Evolutionary conservation across 2,888 invertebrate genomes (phyloP).

Genomic region (Liodrosophila aerea): DNA sequence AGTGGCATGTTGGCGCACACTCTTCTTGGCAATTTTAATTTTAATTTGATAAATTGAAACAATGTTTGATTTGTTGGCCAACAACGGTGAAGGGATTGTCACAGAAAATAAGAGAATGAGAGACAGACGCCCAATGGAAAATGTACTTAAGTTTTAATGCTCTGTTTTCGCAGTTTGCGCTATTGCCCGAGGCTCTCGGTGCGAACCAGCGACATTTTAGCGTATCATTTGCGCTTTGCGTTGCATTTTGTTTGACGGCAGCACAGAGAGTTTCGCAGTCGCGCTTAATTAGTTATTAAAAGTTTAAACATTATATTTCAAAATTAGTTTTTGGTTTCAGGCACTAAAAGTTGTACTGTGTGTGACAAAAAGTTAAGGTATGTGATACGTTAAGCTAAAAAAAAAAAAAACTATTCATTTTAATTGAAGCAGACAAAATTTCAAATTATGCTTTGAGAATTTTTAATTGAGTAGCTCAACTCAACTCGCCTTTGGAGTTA

Average conservation of each 20-base stretch:
- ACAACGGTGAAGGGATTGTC: neutral
- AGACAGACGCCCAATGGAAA: conserved; percentile 4
- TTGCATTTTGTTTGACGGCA: conserved; percentile 20
- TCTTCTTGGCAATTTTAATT: conserved; percentile 54
- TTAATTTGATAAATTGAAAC: conserved; percentile 68
- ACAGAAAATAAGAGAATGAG: no score
- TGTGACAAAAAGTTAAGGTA: conserved; percentile 1
- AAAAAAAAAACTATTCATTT: no score
- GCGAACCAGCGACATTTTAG: conserved; percentile 46
- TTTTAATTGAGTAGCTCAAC: no score
- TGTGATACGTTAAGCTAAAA: neutral
- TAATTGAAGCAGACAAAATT: no score
- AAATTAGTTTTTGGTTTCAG: conserved; percentile 30
- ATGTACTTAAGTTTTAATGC: conserved; percentile 24
- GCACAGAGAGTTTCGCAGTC: conserved; percentile 13
- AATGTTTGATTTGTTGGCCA: conserved; percentile 35
- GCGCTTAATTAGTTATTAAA: conserved; percentile 63
- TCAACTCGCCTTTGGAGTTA: no score
- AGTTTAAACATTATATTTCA: conserved; percentile 48
- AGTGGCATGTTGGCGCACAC: conserved; percentile 19
- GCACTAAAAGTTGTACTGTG: conserved; percentile 23
- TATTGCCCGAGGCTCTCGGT: conserved; percentile 16
- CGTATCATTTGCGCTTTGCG: conserved; percentile 40
- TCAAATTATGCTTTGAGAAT: no score
- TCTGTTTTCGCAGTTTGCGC: conserved; percentile 19